These are phyloP conservation scores for Callimorpha dominula DNA, from an alignment of 2,888 invertebrate genomes.

Conservation along the genomic window DNA sequence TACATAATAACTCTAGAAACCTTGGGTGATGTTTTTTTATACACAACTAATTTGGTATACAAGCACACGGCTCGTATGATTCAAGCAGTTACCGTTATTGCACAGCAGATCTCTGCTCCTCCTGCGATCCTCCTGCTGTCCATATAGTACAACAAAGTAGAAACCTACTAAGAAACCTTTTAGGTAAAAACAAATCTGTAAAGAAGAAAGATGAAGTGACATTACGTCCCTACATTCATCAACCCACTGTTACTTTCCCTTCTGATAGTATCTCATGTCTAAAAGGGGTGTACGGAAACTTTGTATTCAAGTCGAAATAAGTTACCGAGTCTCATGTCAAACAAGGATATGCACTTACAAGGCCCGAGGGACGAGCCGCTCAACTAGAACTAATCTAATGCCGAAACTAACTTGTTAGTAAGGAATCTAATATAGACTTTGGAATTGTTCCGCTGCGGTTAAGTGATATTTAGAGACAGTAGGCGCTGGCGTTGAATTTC, in stretches of 20 bases:
- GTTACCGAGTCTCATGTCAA: conserved; percentile 79
- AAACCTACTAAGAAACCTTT: not conserved
- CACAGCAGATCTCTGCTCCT: not conserved
- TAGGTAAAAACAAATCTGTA: not conserved
- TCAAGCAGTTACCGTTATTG: not conserved
- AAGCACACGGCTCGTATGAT: not conserved
- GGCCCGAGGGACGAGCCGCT: conserved; percentile 59
- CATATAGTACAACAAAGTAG: not conserved
- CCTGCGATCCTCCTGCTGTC: not conserved
- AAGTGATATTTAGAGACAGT: conserved; percentile 55
- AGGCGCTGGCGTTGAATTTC: conserved; percentile 33
- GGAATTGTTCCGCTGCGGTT: conserved; percentile 56
- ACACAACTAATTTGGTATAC: not conserved
- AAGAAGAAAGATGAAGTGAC: not conserved
- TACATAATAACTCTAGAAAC: too few relatives aligned
- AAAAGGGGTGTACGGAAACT: conserved; percentile 64
- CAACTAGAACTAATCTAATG: conserved; percentile 77
- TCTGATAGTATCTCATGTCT: conserved; percentile 43
- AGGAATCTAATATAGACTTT: conserved; percentile 59
- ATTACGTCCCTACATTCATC: conserved; percentile 30
- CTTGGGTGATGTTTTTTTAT: too few relatives aligned
- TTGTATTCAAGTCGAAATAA: conserved; percentile 71
- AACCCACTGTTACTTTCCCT: conserved; percentile 40
- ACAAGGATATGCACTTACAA: conserved; percentile 83
- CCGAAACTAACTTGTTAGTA: conserved; percentile 65